Base-by-base conservation (phyloP, 2,888 invertebrate species). In the Noctua fimbriata region DNA sequence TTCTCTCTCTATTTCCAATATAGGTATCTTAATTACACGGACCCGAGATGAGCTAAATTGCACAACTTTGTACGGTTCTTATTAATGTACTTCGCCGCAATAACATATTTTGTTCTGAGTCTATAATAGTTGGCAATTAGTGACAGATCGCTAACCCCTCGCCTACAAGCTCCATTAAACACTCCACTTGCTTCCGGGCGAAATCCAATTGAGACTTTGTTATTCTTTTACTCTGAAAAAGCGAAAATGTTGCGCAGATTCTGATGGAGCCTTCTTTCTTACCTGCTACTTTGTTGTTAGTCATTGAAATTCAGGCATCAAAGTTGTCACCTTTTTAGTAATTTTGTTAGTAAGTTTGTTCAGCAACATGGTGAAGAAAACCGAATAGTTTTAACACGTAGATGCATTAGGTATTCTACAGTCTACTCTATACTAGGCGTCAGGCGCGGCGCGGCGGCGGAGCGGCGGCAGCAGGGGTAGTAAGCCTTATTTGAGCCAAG, bases 401-500 rank as follows among this genome's bases (percentile, higher is more conserved):
- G 91, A 92, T 92, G 92, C 94, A 95, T 95, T 95, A 95, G 94
- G 93, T 96, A 95, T 95, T 96, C 95, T 91, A 92, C 92, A 94
- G 95, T 95, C 93, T 94, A 93, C 94, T 94, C 94, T 93, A 93
- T 93, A 92, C 92, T 92, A 93, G 93, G 93, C 92, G 90, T 93
- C 90, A 92, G 92, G 92, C 70, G 93, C 66, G 93, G 93, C 93
- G 93, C 91, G 93, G 63, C 94, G 93, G 92, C 94, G 93, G 93
- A 93, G 93, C 91, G 93, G 58, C 94, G 93, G 92, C 94, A 93
- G 92, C 92, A 92, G 94, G 94, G 94, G 93, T 93, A 93, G 94
- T 95, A 95, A 95, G 96, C 95, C 96, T 96, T 96, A 96, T 96
- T 96, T 95, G 95, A 95, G 95, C 92, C 95, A 92, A 88, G 93